Conservation (phyloP, 2,888 invertebrate genomes). For the Hypselothyrea guttata region DNA sequence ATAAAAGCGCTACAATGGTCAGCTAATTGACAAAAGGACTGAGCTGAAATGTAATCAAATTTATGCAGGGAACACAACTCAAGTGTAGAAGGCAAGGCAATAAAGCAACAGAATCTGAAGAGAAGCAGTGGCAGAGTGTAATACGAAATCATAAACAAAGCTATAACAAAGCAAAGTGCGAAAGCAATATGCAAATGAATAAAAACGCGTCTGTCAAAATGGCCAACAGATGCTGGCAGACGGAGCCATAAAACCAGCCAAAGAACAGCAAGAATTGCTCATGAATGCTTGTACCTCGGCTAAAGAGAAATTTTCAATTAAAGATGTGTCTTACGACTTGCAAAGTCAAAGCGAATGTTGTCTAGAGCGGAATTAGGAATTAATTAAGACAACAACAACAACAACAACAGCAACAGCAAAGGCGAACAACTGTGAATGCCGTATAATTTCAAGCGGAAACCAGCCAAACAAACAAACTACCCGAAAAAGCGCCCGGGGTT, state of each 20-base stretch:
- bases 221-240: slow-evolving; percentile 61
- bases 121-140: slow-evolving; percentile 24
- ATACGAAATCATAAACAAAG: slow-evolving; percentile 69
- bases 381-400: slow-evolving; percentile 69
- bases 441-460: slow-evolving; percentile 74
- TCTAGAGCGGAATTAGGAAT: slow-evolving; percentile 68
- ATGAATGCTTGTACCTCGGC: slow-evolving; percentile 42
- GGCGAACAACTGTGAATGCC: slow-evolving; percentile 15
- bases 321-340: slow-evolving; percentile 46
- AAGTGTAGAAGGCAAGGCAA: slow-evolving; percentile 53
- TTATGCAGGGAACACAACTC: slow-evolving; percentile 61
- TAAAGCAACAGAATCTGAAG: slow-evolving; percentile 40
- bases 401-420: slow-evolving; percentile 44
- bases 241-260: slow-evolving; percentile 31
- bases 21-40: slow-evolving; percentile 58
- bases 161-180: slow-evolving; percentile 61
- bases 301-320: slow-evolving; percentile 72
- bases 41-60: slow-evolving; percentile 65
- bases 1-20: slow-evolving; percentile 25
- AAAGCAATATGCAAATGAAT: slow-evolving; percentile 75
- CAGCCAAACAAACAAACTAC: slow-evolving; percentile 69
- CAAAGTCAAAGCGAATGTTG: slow-evolving; percentile 65
- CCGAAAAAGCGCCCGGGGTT: slow-evolving; percentile 58
- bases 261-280: slow-evolving; percentile 32
- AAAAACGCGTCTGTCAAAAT: slow-evolving; percentile 66